Base-by-base conservation (phyloP, 2,888 invertebrate species). In the Falcaria lacertinaria region DNA sequence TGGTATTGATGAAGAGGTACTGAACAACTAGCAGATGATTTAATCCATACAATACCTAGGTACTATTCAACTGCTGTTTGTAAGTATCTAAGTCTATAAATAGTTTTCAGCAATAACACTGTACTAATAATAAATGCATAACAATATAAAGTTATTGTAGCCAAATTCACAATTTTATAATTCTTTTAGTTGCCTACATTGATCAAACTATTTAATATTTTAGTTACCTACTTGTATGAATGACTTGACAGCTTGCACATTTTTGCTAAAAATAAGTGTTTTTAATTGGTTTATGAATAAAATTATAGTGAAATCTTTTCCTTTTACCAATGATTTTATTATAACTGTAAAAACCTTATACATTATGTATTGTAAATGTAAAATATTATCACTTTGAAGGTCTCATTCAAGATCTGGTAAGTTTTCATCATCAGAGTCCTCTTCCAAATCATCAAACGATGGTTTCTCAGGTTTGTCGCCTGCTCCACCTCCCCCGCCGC, bases 341-440 rank as follows among this genome's bases (percentile, higher is more conserved):
- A 74, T 79, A 85, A 87, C 84, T 80, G 83, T 86, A 86, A 84
- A 87, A 86, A 85, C 70, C 86, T 87, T 86, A 84, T 76, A 82
- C 76, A 83, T 76, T 78, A 76, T 78, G 81, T 80, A 84, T 74
- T 82, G 80, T 71, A 67, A 71, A 69, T 70, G 64, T 66, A 65
- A 75, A 71, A 63, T 69, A 66, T 68, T 70, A 74, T 67, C 55
- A 74, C 75, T 74, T 55, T 50, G 49, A 50, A 52, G 57, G 52
- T 64, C 70, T 90, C 85, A 94, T 86, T 94, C 94, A 73, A 95
- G 90, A 77, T 94, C 94, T 15, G 94, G 94, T 81, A 95, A 85
- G 60, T 93, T 93, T 69, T 94, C 95, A 70, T 96, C 96, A 73
- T 96, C 96, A 1, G 93, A 95, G 71, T 95, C 96, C 55, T 90